Evolutionary conservation across 1,140 invertebrate genomes (phyloP).

Genomic region (Parasteatoda tepidariorum): DNA sequence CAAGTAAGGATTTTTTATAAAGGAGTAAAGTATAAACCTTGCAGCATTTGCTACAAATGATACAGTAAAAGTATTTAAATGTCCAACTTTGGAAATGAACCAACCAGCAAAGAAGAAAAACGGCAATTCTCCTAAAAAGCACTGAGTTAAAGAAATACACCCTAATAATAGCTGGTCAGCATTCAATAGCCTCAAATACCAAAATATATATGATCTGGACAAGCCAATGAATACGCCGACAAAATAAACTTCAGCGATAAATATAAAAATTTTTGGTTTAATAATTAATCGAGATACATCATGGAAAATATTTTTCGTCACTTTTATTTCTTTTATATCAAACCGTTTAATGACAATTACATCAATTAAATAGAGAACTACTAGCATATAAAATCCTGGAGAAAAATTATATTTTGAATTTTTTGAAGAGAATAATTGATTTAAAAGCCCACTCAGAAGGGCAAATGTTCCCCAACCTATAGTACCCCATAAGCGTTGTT

Average conservation of each 20-base stretch:
- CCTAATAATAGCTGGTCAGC: conserved; percentile 80
- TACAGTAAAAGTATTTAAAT: conserved; percentile 81
- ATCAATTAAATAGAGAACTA: conserved; percentile 68
- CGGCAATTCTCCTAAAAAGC: conserved; percentile 87
- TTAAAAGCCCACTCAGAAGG: conserved; percentile 31
- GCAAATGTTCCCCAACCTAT: conserved; percentile 63
- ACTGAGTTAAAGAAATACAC: conserved; percentile 80
- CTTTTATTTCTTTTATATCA: conserved; percentile 15
- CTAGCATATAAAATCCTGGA: conserved; percentile 74
- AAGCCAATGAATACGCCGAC: conserved; percentile 86
- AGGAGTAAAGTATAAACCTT: conserved; percentile 84
- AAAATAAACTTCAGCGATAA: conserved; percentile 81
- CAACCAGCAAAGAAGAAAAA: conserved; percentile 87
- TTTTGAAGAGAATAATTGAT: conserved; percentile 2
- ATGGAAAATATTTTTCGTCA: conserved; percentile 51
- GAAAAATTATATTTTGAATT: conserved; percentile 80
- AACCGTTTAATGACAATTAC: conserved; percentile 71
- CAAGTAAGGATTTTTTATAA: conserved; percentile 79
- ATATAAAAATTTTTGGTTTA: conserved; percentile 76
- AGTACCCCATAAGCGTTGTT: conserved; percentile 79
- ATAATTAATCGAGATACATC: conserved; percentile 75
- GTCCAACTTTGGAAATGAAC: conserved; percentile 85
- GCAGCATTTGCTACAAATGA: conserved; percentile 80
- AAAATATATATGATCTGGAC: conserved; percentile 85
- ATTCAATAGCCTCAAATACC: conserved; percentile 67